Conservation (phyloP, 2,888 invertebrate genomes). For the Ctena decussata region DNA sequence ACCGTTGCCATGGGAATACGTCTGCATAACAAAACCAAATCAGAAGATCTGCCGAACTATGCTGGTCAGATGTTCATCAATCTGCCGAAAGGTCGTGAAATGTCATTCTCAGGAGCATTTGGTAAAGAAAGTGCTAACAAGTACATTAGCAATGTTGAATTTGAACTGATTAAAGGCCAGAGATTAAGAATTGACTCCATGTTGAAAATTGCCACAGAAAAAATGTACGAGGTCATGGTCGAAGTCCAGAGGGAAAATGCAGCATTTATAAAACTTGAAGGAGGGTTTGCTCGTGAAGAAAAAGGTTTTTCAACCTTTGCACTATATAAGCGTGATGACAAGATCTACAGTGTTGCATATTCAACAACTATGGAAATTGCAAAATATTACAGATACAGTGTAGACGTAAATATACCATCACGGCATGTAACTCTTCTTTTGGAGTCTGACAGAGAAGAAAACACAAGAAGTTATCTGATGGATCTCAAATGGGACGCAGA, state of each 20-base stretch:
- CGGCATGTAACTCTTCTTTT: slow-evolving; percentile 59
- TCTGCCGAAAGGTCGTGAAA: slow-evolving; percentile 48
- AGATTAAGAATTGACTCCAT: slow-evolving; percentile 51
- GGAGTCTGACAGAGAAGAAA: slow-evolving; percentile 36
- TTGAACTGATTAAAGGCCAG: slow-evolving; percentile 62
- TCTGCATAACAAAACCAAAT: slow-evolving; percentile 51
- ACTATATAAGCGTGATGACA: slow-evolving; percentile 42
- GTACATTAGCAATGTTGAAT: slow-evolving; percentile 60
- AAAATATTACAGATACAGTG: slow-evolving; percentile 28
- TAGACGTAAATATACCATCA: slow-evolving; percentile 62
- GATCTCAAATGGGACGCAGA: slow-evolving; percentile 77
- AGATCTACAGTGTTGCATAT: slow-evolving; percentile 42
- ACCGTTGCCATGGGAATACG: slow-evolving; percentile 40
- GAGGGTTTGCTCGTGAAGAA: slow-evolving; percentile 38
- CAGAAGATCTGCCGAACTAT: slow-evolving; percentile 42
- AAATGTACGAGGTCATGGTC: slow-evolving; percentile 52
- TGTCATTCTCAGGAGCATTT: slow-evolving; percentile 60
- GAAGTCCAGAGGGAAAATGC: slow-evolving; percentile 50
- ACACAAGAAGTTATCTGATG: slow-evolving; percentile 51
- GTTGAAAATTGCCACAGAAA: slow-evolving; percentile 52
- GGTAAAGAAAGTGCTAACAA: slow-evolving; percentile 55
- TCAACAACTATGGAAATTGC: slow-evolving; percentile 30
- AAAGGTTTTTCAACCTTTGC: slow-evolving; percentile 45
- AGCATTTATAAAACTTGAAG: slow-evolving; percentile 41
- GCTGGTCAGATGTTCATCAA: slow-evolving; percentile 45